Evolutionary conservation across 2,113 vertebrate genomes (phyloP).

Genomic region (Circaetus cinerascens): DNA sequence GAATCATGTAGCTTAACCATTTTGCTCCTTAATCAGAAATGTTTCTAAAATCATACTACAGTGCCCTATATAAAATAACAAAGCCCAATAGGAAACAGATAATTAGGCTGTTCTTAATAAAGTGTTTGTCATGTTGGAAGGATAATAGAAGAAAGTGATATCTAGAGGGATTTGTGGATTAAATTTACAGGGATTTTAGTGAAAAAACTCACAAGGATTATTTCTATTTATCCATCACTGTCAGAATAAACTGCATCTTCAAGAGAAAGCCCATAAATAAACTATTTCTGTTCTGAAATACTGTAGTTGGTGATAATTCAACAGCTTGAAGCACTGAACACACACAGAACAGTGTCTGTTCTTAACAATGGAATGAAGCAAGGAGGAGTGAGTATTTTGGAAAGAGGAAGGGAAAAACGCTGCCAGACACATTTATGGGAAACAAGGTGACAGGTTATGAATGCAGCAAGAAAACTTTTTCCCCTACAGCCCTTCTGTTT

Average conservation of each 20-base stretch:
- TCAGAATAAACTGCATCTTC: neutral
- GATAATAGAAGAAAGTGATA: neutral
- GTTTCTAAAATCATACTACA: neutral
- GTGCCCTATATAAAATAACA: neutral
- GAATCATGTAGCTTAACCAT: neutral
- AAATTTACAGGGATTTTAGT: neutral
- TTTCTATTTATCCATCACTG: neutral
- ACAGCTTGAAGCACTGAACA: neutral
- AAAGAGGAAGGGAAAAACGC: neutral
- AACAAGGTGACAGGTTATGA: neutral
- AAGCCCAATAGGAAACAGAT: neutral
- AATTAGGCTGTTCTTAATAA: neutral
- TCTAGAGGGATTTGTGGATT: neutral
- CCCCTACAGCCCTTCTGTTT: neutral
- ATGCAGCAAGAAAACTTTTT: neutral
- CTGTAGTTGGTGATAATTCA: neutral
- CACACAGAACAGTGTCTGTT: neutral
- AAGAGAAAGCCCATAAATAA: neutral
- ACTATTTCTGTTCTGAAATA: neutral
- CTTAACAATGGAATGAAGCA: neutral
- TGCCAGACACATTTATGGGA: neutral
- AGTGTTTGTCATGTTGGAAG: neutral
- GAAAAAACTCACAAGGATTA: neutral
- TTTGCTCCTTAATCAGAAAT: neutral
- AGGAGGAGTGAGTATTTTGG: neutral